Conservation (phyloP, 2,888 invertebrate species). For the Cremastobaeus sp. region DNA sequence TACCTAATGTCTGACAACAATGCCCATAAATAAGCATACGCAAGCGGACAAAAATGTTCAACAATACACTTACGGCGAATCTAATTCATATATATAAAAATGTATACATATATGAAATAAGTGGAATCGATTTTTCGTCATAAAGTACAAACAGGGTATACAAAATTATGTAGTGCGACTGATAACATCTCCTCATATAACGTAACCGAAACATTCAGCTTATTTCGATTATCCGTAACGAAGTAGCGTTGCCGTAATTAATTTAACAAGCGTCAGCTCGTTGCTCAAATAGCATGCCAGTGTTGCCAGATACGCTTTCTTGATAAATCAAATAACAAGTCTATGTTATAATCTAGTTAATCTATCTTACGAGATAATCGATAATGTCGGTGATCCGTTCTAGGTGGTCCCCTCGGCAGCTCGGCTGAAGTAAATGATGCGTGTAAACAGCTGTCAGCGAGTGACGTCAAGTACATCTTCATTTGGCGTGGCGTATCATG, state of each 20-base stretch:
- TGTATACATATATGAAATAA: conserved; percentile 6
- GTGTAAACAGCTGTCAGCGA: conserved; percentile 76
- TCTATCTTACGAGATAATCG: conserved; percentile 77
- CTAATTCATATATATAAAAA: background rate
- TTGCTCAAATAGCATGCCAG: conserved; percentile 52
- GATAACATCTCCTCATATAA: conserved; percentile 39
- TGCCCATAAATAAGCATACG: conserved; percentile 45
- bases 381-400: conserved; percentile 76
- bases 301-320: conserved; percentile 71
- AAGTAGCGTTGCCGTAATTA: conserved; percentile 55
- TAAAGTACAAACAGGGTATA: conserved; percentile 39
- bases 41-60: conserved; percentile 23
- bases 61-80: background rate
- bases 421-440: conserved; percentile 73
- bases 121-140: conserved; percentile 50
- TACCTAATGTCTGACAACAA: conserved; percentile 51
- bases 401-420: conserved; percentile 69
- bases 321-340: conserved; percentile 77
- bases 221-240: conserved; percentile 55
- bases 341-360: conserved; percentile 75
- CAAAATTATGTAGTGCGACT: conserved; percentile 36
- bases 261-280: conserved; percentile 59
- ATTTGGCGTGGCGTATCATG: conserved; percentile 33
- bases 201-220: conserved; percentile 51
- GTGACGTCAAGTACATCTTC: conserved; percentile 45